Percentiles rank a stretch among this genome's conserved stretches.
These are phyloP conservation scores for Machimus atricapillus DNA, from an alignment of 2,888 invertebrate genomes.

Conservation along the genomic window DNA sequence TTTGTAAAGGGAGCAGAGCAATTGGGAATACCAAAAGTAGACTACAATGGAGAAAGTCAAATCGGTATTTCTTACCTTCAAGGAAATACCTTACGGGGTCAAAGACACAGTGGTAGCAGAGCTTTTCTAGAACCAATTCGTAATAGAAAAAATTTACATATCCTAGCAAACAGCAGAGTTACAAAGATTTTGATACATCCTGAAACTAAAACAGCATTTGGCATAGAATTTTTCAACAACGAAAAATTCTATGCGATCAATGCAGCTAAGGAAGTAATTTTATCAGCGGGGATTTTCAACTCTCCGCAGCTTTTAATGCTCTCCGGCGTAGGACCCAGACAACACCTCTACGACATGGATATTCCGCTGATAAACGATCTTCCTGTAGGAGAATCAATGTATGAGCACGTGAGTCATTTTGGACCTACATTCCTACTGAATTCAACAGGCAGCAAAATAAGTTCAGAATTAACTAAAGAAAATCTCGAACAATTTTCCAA, in stretches of 20 bases:
- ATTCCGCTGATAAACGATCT: too few relatives aligned
- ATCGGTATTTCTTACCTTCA: slow-evolving; percentile 71
- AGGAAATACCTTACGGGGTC: slow-evolving; percentile 68
- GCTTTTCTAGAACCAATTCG: slow-evolving; percentile 68
- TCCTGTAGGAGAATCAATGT: slow-evolving; percentile 66
- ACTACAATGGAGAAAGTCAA: slow-evolving; percentile 70
- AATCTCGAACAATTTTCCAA: slow-evolving; percentile 47
- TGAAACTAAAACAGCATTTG: slow-evolving; percentile 68
- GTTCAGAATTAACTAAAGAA: neutral
- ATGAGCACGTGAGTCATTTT: too few relatives aligned
- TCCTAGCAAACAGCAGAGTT: slow-evolving; percentile 69
- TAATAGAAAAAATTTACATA: slow-evolving; percentile 69
- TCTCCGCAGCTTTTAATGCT: slow-evolving; percentile 88
- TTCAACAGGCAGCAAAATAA: slow-evolving; percentile 42
- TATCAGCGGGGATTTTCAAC: slow-evolving; percentile 84
- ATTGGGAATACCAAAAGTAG: slow-evolving; percentile 68
- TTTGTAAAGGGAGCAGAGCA: slow-evolving; percentile 69
- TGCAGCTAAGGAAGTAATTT: slow-evolving; percentile 77
- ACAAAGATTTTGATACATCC: slow-evolving; percentile 68
- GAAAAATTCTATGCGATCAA: slow-evolving; percentile 61
- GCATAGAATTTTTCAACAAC: slow-evolving; percentile 70
- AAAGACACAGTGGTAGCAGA: slow-evolving; percentile 69
- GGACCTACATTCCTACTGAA: slow-evolving; percentile 30
- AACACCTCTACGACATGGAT: too few relatives aligned
- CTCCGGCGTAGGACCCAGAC: slow-evolving; percentile 60